Conservation (phyloP, 1,140 invertebrate species). For the Anagrus nilaparvatae region DNA sequence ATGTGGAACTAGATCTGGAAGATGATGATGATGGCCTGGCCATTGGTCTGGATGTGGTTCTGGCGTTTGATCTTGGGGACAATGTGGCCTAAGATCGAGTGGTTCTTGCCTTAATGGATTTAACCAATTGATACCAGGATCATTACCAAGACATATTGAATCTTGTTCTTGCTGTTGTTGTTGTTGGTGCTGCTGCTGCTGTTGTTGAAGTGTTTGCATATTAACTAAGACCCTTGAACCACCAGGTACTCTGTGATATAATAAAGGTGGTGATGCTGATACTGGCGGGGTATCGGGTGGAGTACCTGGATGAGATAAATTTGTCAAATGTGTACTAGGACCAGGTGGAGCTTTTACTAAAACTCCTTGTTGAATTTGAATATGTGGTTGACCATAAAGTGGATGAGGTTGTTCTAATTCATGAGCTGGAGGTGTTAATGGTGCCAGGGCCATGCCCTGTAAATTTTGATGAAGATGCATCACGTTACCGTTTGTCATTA, state of each 20-base stretch:
- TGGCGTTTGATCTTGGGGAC: slow-evolving; percentile 35
- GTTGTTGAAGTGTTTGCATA: slow-evolving; percentile 25
- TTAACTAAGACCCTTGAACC: slow-evolving; percentile 29
- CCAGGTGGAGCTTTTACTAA: slow-evolving; percentile 33
- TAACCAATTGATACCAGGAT: slow-evolving; percentile 57
- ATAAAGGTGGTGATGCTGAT: slow-evolving; percentile 42
- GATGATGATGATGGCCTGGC: slow-evolving; percentile 20
- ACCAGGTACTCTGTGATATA: slow-evolving; percentile 39
- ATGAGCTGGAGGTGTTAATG: slow-evolving; percentile 50
- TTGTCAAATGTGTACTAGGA: slow-evolving; percentile 31
- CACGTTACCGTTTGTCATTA: slow-evolving; percentile 35
- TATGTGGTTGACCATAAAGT: slow-evolving; percentile 34
- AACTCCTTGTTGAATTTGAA: slow-evolving; percentile 33
- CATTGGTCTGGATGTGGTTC: slow-evolving; percentile 31
- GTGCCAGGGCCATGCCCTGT: slow-evolving; percentile 35
- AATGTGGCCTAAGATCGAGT: slow-evolving; percentile 67
- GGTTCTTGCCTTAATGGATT: slow-evolving; percentile 65
- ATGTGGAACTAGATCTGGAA: slow-evolving; percentile 17
- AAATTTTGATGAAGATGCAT: slow-evolving; percentile 28
- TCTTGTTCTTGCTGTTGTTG: slow-evolving; percentile 24
- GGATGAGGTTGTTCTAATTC: slow-evolving; percentile 44
- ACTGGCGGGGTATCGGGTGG: slow-evolving; percentile 70
- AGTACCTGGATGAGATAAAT: slow-evolving; percentile 52
- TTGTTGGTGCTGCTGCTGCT: slow-evolving; percentile 25
- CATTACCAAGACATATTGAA: slow-evolving; percentile 26